phyloP scores from a whole-genome alignment of 1,140 invertebrate species.

The Drosophila mayri region DNA sequence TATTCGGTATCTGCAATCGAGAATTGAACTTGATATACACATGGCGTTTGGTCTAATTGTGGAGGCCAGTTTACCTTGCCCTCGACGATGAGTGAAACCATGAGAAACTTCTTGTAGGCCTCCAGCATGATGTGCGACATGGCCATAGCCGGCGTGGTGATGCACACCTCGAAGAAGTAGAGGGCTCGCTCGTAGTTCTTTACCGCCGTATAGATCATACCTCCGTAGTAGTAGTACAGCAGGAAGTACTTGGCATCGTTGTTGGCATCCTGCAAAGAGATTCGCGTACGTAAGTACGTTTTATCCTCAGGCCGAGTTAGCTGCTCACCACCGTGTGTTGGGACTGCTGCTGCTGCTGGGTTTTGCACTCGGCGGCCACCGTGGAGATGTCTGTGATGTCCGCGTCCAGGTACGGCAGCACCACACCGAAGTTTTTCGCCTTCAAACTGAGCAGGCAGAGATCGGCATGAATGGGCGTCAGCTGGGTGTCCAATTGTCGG shows the following conservation, averaged over 20 bases:
- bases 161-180: constrained; percentile 97
- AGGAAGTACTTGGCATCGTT: constrained; percentile 97
- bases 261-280: constrained; percentile 87
- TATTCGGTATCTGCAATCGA: constrained; percentile 87
- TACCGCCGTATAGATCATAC: constrained; percentile 97
- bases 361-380: constrained; percentile 73
- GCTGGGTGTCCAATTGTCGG: constrained; percentile 93
- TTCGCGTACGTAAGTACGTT: not conserved
- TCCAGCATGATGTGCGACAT: constrained; percentile 98
- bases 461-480: constrained; percentile 97
- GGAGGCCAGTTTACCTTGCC: constrained; percentile 89
- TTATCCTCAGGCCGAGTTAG: not conserved
- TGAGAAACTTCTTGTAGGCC: constrained; percentile 97
- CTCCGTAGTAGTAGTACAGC: constrained; percentile 98
- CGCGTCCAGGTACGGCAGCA: constrained; percentile 94
- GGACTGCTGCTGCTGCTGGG: constrained; percentile 70
- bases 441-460: constrained; percentile 96
- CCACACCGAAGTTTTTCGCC: constrained; percentile 96
- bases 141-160: constrained; percentile 96
- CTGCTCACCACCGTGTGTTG: constrained; percentile 58
- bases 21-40: constrained; percentile 1
- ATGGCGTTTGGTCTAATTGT: too few species aligned
- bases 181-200: constrained; percentile 97
- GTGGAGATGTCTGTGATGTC: constrained; percentile 96
- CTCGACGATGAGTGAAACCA: constrained; percentile 95